Percentiles rank a stretch among this genome's conserved stretches.
phyloP scores from a whole-genome alignment of 2,113 vertebrate genomes.

The Aspiorhynchus laticeps region DNA sequence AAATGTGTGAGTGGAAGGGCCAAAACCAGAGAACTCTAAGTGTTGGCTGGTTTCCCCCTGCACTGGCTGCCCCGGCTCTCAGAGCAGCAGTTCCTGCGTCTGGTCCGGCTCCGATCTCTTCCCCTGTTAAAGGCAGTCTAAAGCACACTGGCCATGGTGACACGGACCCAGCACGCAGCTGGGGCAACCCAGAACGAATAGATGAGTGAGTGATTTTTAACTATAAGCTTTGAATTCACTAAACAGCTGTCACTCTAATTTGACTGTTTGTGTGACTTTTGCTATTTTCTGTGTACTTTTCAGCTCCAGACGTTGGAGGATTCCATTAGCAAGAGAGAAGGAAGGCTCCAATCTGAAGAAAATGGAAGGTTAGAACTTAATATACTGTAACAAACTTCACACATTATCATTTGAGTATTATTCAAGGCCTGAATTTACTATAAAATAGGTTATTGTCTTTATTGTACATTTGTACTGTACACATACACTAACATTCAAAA shows the following conservation, averaged over 20 bases:
- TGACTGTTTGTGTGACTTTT: not conserved
- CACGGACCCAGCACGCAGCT: slow-evolving; percentile 59
- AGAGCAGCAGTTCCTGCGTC: not conserved
- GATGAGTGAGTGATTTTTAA: slow-evolving; percentile 72
- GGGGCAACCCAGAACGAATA: slow-evolving; percentile 67
- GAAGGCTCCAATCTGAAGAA: slow-evolving; percentile 70
- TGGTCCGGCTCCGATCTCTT: slow-evolving; percentile 64
- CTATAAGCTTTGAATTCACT: not conserved
- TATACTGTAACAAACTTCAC: not conserved
- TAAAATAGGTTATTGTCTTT: not conserved
- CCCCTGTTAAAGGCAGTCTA: slow-evolving; percentile 73
- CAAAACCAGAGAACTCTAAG: slow-evolving; percentile 83
- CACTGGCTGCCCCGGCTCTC: slow-evolving; percentile 49
- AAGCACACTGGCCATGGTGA: slow-evolving; percentile 74
- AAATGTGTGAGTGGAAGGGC: slow-evolving; percentile 82
- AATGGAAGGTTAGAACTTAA: slow-evolving; percentile 65
- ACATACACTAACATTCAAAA: not conserved
- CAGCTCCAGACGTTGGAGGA: slow-evolving; percentile 60
- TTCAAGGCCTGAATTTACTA: not conserved
- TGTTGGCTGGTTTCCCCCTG: slow-evolving; percentile 80
- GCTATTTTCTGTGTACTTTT: slow-evolving; percentile 38
- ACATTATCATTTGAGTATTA: not conserved
- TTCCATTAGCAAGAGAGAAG: slow-evolving; percentile 58
- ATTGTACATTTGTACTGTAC: no score
- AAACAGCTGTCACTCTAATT: not conserved